Evolutionary conservation across 2,113 vertebrate genomes (phyloP).

Genomic region (Pterocles burchelli): DNA sequence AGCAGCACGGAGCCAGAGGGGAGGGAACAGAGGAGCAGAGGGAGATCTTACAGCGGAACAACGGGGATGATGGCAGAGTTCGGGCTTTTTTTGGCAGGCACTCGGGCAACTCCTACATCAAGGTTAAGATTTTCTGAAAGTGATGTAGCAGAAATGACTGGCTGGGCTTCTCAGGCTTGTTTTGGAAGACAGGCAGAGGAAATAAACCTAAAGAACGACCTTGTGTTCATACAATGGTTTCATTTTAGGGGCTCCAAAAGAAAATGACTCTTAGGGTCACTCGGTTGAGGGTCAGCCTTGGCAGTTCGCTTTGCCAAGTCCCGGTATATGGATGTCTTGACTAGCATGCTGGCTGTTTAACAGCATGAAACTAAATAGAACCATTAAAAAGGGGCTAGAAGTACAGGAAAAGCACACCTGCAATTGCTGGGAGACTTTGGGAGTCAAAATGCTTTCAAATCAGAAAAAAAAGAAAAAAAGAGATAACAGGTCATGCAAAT

Average conservation of each 20-base stretch:
- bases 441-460: background rate
- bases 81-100: background rate
- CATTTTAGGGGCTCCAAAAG: background rate
- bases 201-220: too few relatives aligned
- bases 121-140: background rate
- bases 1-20: background rate
- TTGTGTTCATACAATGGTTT: fast-evolving
- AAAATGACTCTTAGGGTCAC: background rate
- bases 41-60: background rate
- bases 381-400: background rate
- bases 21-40: background rate
- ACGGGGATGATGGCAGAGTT: background rate
- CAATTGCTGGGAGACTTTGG: background rate
- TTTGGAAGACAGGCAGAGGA: background rate
- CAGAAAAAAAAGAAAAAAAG: background rate
- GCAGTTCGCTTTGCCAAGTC: background rate
- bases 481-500: fast-evolving
- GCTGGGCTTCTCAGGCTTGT: background rate
- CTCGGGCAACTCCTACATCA: background rate
- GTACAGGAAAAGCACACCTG: background rate
- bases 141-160: background rate
- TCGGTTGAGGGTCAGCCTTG: background rate
- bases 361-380: background rate
- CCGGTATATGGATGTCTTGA: background rate
- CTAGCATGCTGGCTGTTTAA: background rate